Base-by-base conservation (phyloP, 1,140 invertebrate genomes). In the Thereuonema tuberculata region DNA sequence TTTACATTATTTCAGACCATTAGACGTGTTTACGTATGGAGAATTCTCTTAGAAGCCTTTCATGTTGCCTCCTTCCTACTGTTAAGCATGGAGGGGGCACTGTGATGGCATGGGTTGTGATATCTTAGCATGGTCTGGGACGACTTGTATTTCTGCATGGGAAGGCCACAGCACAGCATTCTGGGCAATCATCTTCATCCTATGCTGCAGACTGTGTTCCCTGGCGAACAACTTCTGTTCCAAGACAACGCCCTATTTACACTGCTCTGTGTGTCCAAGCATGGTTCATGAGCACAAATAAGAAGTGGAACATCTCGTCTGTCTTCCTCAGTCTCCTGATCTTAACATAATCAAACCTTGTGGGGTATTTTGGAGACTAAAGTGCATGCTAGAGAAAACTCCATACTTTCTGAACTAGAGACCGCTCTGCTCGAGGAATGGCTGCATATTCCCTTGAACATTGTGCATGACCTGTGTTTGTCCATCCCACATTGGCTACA, bases 101-200 rank as follows among this genome's bases (percentile, higher is more conserved):
- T n/a, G n/a, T n/a, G n/a, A n/a, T n/a, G n/a, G n/a, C n/a, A n/a
- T n/a, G n/a, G n/a, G n/a, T n/a, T n/a, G n/a, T n/a, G n/a, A n/a
- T n/a, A n/a, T n/a, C n/a, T n/a, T n/a, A n/a, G n/a, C n/a, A n/a
- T 20, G 52, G 52, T 55, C 50, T 60, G 24, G 29, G 26, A 14
- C 58, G n/a, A 50, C 57, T 59, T 59, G 57, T 59, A 49, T 15
- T 59, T 29, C 27, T 59, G 57, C 57, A 59, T 48, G 57, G 57
- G 26, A 1, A 28, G 46, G 21, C 49, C 25, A 59, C 9, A 59
- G 23, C 46, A 5, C 26, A 59, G 57, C 25, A 59, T 59, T 59
- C 47, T 59, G 37, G 57, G 2, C 15, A 27, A 49, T 49, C 46
- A 50, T 49, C 21, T 58, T 27, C 43, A 58, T 58, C 37, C 25